phyloP scores from a whole-genome alignment of 2,888 invertebrate genomes.

The Itoplectis maculator region DNA sequence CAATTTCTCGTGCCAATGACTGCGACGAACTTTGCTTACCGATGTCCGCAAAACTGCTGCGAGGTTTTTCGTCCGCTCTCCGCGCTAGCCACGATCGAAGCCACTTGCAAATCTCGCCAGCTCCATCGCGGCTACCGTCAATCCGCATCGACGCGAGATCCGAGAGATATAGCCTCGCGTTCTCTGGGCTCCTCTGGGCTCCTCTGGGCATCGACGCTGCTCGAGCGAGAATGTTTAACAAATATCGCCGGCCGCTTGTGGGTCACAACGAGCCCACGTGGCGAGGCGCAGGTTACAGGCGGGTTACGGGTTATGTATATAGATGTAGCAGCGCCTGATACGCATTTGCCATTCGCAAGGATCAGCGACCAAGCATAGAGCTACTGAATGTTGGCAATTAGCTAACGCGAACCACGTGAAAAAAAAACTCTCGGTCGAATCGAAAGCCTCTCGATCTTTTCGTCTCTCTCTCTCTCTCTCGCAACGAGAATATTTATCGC shows the following conservation, averaged over 20 bases:
- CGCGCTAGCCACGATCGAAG: slow-evolving; percentile 21
- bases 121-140: slow-evolving; percentile 41
- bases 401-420: slow-evolving; percentile 35
- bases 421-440: background rate
- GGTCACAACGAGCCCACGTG: slow-evolving; percentile 49
- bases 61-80: background rate
- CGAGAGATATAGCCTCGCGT: slow-evolving; percentile 53
- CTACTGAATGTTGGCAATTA: slow-evolving; percentile 59
- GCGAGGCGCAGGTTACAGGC: too few relatives aligned
- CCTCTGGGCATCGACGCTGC: slow-evolving; percentile 12
- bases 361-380: too few relatives aligned
- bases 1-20: slow-evolving; percentile 11
- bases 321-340: too few relatives aligned
- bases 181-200: too few relatives aligned
- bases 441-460: slow-evolving; percentile 13
- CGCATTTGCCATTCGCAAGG: background rate
- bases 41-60: background rate
- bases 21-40: background rate
- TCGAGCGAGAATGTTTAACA: slow-evolving; percentile 31
- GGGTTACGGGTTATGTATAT: too few relatives aligned
- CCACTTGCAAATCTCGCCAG: slow-evolving; percentile 37
- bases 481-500: slow-evolving; percentile 54
- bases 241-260: slow-evolving; percentile 25
- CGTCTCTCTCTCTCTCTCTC: too few relatives aligned
- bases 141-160: slow-evolving; percentile 61